Conservation (phyloP, 1,140 invertebrate species). For the Aphis gossypii region DNA sequence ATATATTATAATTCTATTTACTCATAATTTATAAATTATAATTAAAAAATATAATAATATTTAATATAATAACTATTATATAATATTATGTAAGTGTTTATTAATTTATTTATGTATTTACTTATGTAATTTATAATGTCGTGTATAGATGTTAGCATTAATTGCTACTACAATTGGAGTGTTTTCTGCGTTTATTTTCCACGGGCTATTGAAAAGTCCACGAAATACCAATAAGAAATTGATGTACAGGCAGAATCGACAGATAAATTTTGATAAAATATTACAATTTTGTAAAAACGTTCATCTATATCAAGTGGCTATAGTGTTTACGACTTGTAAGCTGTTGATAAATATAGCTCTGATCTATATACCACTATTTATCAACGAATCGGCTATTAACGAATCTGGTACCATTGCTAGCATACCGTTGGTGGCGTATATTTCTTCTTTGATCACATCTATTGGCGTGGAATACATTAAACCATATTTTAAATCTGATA, state of each 20-base stretch:
- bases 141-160: constrained; percentile 68
- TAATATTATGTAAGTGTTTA: neutral
- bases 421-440: constrained; percentile 84
- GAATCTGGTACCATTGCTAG: constrained; percentile 78
- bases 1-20: neutral
- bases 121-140: constrained; percentile 67
- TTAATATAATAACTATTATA: neutral
- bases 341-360: constrained; percentile 84
- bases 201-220: constrained; percentile 65
- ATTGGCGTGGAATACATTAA: constrained; percentile 72
- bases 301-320: constrained; percentile 61
- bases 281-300: constrained; percentile 40
- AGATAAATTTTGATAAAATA: constrained; percentile 38
- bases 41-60: neutral
- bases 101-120: constrained; percentile 68
- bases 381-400: constrained; percentile 76
- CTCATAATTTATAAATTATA: neutral
- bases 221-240: neutral
- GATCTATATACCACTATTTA: constrained; percentile 86
- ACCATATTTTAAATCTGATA: constrained; percentile 29
- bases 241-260: constrained; percentile 5
- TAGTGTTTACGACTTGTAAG: constrained; percentile 81
- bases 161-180: constrained; percentile 68
- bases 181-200: constrained; percentile 69
- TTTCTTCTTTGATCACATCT: constrained; percentile 83